Percentiles rank a stretch among this genome's conserved stretches.
These are phyloP conservation scores for Diadema setosum DNA, from an alignment of 35 echinoderm and acorn worm species.

Conservation along the genomic window DNA sequence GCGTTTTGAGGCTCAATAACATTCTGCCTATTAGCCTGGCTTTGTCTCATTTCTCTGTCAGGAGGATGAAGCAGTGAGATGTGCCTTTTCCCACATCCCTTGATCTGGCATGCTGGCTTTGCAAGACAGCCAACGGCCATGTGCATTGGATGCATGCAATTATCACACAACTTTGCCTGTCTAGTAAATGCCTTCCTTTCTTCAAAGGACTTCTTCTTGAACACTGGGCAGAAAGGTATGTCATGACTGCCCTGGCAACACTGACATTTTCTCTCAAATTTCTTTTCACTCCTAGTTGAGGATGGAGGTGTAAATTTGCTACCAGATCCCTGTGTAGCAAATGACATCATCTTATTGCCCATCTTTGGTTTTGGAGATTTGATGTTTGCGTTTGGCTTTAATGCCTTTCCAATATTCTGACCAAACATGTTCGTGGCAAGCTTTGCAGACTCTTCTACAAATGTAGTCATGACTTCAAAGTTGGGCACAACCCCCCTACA, in stretches of 20 bases:
- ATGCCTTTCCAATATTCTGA: background rate
- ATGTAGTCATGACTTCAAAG: background rate
- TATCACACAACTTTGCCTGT: slow-evolving; percentile 19
- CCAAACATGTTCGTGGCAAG: slow-evolving; percentile 20
- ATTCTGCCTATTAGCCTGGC: background rate
- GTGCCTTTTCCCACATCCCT: slow-evolving; percentile 26
- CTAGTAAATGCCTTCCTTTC: background rate
- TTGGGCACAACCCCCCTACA: background rate
- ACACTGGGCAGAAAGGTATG: background rate
- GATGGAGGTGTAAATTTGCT: background rate
- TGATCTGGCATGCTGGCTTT: background rate
- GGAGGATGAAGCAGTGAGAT: background rate
- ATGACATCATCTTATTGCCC: background rate
- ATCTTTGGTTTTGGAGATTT: no score
- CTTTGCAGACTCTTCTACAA: background rate
- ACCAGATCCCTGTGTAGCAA: background rate
- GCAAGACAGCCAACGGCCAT: background rate
- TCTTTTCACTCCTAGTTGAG: no score
- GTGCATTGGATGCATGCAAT: slow-evolving; percentile 21
- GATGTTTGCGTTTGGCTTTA: background rate
- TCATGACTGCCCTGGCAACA: background rate
- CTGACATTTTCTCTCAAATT: no score
- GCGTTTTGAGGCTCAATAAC: background rate
- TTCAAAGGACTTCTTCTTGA: background rate
- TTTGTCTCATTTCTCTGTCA: background rate